Conservation (phyloP, 2,113 vertebrate species). For the Ondatra zibethicus region DNA sequence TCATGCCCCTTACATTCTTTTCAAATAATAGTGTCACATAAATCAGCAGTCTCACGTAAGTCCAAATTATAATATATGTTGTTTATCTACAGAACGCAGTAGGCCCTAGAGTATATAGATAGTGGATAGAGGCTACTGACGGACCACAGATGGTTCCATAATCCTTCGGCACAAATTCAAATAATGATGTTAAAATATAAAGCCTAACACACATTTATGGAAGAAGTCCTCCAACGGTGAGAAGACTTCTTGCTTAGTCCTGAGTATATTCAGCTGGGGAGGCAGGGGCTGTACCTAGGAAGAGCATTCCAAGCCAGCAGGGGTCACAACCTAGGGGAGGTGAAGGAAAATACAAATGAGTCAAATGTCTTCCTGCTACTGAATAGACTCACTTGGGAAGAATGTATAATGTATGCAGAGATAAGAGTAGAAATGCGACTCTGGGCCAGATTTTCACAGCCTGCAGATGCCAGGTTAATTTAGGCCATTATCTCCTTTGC, state of each 20-base stretch:
- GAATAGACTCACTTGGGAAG: not conserved
- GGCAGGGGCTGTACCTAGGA: not conserved
- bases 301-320: not conserved
- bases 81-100: not conserved
- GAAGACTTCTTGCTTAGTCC: not conserved
- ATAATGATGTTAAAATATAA: conserved; percentile 5
- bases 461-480: not conserved
- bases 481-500: not conserved
- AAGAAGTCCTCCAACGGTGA: conserved; percentile 18
- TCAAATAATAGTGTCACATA: not conserved
- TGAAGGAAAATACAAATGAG: not conserved
- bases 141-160: not conserved
- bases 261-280: not conserved
- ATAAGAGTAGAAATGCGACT: not conserved
- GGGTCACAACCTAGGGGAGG: not conserved
- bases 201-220: not conserved
- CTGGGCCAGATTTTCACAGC: not conserved
- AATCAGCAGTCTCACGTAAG: not conserved
- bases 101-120: not conserved
- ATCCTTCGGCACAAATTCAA: conserved; percentile 8
- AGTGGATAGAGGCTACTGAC: not conserved
- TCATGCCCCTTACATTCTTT: not conserved
- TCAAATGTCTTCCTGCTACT: not conserved
- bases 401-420: not conserved
- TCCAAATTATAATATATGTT: not conserved